These are phyloP conservation scores for Lingula anatina DNA, from an alignment of 2,888 invertebrate species.

Conservation along the genomic window DNA sequence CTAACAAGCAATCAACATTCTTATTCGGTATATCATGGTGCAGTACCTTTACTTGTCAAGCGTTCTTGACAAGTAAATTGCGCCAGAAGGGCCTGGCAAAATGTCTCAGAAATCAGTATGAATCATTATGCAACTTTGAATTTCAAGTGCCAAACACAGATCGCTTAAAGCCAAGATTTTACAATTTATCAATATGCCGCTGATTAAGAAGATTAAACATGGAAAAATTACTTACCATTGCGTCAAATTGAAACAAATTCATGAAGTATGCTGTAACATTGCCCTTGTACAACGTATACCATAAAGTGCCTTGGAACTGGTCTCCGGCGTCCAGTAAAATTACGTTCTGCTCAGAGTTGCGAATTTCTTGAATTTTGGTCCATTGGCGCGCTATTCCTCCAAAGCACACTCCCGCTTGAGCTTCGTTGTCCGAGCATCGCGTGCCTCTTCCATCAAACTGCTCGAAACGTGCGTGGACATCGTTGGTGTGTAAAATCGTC, in stretches of 20 bases:
- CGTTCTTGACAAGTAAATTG: too few species aligned
- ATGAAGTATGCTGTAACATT: conserved; percentile 68
- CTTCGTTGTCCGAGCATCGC: conserved; percentile 53
- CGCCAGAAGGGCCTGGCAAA: too few species aligned
- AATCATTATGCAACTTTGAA: neutral
- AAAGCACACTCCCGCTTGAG: conserved; percentile 60
- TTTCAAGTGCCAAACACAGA: too few species aligned
- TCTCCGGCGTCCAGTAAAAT: conserved; percentile 85
- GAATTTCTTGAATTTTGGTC: conserved; percentile 11
- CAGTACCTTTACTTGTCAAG: too few species aligned
- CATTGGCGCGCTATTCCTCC: conserved; percentile 74
- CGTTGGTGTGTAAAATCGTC: conserved; percentile 82
- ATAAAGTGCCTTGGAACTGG: conserved; percentile 80
- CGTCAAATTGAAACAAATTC: too few species aligned
- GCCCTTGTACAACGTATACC: conserved; percentile 78
- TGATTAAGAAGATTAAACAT: too few species aligned
- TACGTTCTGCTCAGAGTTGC: conserved; percentile 52
- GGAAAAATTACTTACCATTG: too few species aligned
- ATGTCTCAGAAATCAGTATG: neutral
- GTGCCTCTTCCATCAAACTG: conserved; percentile 71
- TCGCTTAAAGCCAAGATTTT: too few species aligned
- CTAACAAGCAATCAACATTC: too few species aligned
- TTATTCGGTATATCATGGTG: too few species aligned
- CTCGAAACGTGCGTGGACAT: conserved; percentile 81
- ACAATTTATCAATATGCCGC: too few species aligned